Evolutionary conservation across 64 coral and sea anemone genomes (phyloP).

Genomic region (Dendronephthya gigantea): DNA sequence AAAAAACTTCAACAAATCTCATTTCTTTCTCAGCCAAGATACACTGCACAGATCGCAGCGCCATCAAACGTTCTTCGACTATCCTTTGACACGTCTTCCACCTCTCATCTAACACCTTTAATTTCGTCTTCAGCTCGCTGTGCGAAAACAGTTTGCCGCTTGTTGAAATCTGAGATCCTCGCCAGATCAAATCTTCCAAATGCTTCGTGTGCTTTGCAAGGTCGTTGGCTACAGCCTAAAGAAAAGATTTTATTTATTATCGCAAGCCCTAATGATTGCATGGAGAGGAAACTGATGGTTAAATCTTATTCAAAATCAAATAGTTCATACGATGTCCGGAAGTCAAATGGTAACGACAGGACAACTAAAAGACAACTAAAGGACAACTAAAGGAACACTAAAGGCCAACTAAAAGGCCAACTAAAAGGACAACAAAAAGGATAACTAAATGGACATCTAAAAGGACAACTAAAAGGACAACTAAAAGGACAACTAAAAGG

Average conservation of each 20-base stretch:
- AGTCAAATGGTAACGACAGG: too few species aligned
- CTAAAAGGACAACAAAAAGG: too few species aligned
- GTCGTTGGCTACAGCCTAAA: neutral
- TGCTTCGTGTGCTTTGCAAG: neutral
- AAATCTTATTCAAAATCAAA: too few species aligned
- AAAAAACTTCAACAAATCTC: neutral
- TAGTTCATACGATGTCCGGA: too few species aligned
- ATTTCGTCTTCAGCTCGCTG: neutral
- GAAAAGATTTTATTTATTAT: neutral
- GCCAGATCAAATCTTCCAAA: conserved; percentile 1
- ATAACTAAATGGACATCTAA: too few species aligned
- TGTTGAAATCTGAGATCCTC: neutral
- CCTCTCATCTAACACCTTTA: neutral
- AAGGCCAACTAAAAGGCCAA: too few species aligned
- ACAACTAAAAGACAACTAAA: too few species aligned
- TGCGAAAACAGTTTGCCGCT: neutral
- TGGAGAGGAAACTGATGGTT: too few species aligned
- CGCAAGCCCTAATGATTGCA: too few species aligned
- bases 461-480: too few species aligned
- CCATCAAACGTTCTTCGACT: neutral
- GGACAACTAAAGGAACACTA: too few species aligned
- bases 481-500: too few species aligned
- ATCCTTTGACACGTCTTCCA: neutral
- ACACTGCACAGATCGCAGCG: neutral
- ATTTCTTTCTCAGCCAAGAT: neutral